A percentile compares a stretch with the other conserved stretches of the same genome.
phyloP scores from a whole-genome alignment of 2,797 vertebrate species.

The Hippocampus kuda region DNA sequence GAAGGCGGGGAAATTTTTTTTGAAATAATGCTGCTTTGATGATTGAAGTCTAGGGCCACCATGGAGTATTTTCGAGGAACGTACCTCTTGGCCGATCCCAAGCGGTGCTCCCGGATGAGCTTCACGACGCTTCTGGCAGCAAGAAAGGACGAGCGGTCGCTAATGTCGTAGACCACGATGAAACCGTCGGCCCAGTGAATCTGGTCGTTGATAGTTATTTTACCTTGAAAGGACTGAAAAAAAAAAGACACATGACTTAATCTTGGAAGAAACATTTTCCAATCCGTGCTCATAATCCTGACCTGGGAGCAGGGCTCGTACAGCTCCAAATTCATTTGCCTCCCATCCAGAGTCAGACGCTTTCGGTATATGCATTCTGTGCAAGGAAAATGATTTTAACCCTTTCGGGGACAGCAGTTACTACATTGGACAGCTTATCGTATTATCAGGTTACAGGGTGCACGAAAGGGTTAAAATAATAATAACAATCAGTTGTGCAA shows the following conservation, averaged over 20 bases:
- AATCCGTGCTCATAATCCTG: constrained; percentile 29
- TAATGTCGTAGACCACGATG: constrained; percentile 81
- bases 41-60: no score
- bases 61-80: not conserved
- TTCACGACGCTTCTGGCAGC: constrained; percentile 74
- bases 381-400: not conserved
- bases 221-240: constrained; percentile 60
- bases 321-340: constrained; percentile 75
- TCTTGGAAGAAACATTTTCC: not conserved
- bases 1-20: no score
- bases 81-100: constrained; percentile 70
- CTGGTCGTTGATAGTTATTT: constrained; percentile 64
- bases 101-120: constrained; percentile 69
- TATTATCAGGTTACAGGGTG: no score
- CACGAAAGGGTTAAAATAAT: no score
- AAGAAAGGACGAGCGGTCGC: constrained; percentile 74
- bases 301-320: constrained; percentile 82
- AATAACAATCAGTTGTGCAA: no score
- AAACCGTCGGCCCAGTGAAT: constrained; percentile 82
- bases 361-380: constrained; percentile 82
- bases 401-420: not conserved
- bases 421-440: no score
- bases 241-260: not conserved
- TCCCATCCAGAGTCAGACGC: constrained; percentile 73
- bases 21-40: no score